phyloP scores from a whole-genome alignment of 2,113 vertebrate genomes.

The Arothron firmamentum region DNA sequence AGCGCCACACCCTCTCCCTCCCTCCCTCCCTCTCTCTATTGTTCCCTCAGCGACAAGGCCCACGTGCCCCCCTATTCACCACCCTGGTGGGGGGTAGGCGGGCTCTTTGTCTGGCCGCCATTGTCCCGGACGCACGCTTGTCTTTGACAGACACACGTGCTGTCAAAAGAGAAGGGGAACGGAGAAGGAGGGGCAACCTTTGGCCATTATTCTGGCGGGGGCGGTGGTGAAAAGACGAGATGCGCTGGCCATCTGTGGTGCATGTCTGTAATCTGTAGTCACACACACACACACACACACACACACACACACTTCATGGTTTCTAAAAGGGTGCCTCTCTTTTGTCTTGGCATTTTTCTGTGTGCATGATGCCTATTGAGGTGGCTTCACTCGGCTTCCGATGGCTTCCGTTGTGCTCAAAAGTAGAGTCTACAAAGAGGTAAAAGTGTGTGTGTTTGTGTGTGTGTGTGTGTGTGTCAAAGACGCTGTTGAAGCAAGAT shows the following conservation, averaged over 20 bases:
- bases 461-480: constrained; percentile 11
- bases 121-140: constrained; percentile 76
- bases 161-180: constrained; percentile 69
- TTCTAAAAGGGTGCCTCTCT: constrained; percentile 45
- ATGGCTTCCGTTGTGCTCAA: constrained; percentile 23
- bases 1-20: constrained; percentile 50
- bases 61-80: constrained; percentile 74
- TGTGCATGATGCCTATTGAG: constrained; percentile 32
- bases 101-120: constrained; percentile 69
- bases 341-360: constrained; percentile 53
- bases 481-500: constrained; percentile 2
- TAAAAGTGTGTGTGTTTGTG: neutral
- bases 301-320: constrained; percentile 34
- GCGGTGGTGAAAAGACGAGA: constrained; percentile 72
- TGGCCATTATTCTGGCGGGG: constrained; percentile 64
- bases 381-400: constrained; percentile 14
- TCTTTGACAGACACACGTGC: constrained; percentile 75
- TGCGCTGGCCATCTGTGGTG: constrained; percentile 78
- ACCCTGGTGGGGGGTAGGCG: constrained; percentile 60
- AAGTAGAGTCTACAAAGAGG: neutral
- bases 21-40: constrained; percentile 48
- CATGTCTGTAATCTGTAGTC: constrained; percentile 67
- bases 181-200: constrained; percentile 52
- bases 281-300: constrained; percentile 22
- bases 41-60: constrained; percentile 68